Base-by-base conservation (phyloP, 1,140 invertebrate species). In the Apis laboriosa region DNA sequence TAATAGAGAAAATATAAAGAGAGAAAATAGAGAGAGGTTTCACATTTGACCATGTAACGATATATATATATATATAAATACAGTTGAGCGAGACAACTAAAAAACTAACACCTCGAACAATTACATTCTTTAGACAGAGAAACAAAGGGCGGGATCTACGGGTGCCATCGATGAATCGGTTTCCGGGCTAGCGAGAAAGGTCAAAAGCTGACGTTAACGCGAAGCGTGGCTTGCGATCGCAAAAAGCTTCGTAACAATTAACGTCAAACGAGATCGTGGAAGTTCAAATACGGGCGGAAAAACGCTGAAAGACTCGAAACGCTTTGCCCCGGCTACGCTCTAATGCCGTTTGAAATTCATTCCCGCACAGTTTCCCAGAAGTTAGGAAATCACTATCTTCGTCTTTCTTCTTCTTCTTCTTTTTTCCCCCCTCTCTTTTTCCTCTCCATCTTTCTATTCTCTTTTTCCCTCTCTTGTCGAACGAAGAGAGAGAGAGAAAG, bases 291-390 rank as follows among this genome's bases (percentile, higher is more conserved):
- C 80, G 73, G 73, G 61, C 24, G 55, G 63, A 51, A 68, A 81
- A 77, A 77, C 64, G 80, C 51, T 67, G 73, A 81, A 81, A 81
- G 73, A 76, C 53, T 17, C 56, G 53, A 51, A 66, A 68, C 63
- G 73, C 63, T 76, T 74, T 81, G 13, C 19, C 55, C 55, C 55
- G 24, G 55, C 51, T 28, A 68, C 64, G 80, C 74, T 82, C 80
- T 82, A 77, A 77, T 77, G 61, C 74, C 74, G 74, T 82, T 82
- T 77, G 80, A 82, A 82, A 82, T 82, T 82, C 80, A 76, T 53
- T 77, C 74, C 49, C 64, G 64, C 43, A 56, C 34, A 60, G 80
- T 61, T 53, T 51, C 12, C 13, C 24, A n/a, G 58, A 83, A 83
- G 81, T 83, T 78, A 64, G 81, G 81, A 83, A 83, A 83, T 83